phyloP scores from a whole-genome alignment of 2,113 vertebrate genomes.

The Dromiciops gliroides region DNA sequence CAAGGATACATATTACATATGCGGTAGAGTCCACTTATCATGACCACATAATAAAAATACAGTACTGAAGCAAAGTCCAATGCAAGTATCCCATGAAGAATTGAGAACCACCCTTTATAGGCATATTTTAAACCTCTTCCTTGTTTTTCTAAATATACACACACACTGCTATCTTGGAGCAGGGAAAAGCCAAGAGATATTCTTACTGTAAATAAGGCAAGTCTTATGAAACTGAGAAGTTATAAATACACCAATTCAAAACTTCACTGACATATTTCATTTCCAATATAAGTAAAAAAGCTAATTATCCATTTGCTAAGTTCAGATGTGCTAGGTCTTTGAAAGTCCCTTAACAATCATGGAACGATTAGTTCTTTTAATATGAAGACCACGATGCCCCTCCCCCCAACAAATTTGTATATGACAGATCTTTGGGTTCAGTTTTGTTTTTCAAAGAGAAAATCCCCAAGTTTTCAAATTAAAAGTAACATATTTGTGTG shows the following conservation, averaged over 20 bases:
- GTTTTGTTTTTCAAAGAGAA: conserved; percentile 68
- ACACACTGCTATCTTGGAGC: conserved; percentile 30
- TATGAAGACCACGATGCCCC: conserved; percentile 79
- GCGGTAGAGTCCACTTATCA: conserved; percentile 62
- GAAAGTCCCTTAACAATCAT: conserved; percentile 76
- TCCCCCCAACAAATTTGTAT: conserved; percentile 62
- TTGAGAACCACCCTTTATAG: conserved; percentile 67
- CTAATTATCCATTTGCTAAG: conserved; percentile 74
- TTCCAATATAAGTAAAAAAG: conserved; percentile 69
- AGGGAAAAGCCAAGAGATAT: conserved; percentile 56
- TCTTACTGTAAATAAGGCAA: conserved; percentile 59
- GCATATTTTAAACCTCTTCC: conserved; percentile 63
- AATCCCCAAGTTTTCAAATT: conserved; percentile 37
- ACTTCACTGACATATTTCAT: conserved; percentile 52
- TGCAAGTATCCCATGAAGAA: conserved; percentile 53
- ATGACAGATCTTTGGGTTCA: conserved; percentile 68
- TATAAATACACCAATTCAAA: conserved; percentile 56
- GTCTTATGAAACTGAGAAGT: conserved; percentile 23
- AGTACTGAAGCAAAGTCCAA: conserved; percentile 76
- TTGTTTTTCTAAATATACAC: conserved; percentile 65
- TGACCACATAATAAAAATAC: conserved; percentile 67
- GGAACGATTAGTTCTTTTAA: conserved; percentile 79
- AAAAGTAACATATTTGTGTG: not conserved
- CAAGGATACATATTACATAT: conserved; percentile 59
- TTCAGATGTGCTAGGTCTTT: conserved; percentile 77